Evolutionary conservation across 2,113 vertebrate species (phyloP).

Genomic region (Melanocharis versteri): DNA sequence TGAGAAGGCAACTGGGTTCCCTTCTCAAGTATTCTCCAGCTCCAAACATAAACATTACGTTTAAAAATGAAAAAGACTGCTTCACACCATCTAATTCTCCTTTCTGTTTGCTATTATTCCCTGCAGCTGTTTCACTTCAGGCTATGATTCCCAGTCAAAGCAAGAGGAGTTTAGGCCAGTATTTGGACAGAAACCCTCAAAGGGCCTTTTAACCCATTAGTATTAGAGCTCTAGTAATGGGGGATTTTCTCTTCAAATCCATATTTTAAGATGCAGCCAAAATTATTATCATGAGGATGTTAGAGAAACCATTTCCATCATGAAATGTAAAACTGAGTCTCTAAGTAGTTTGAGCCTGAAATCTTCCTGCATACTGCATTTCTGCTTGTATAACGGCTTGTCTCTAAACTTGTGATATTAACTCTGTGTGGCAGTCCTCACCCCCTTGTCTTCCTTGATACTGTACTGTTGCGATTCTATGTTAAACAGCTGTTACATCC

Average conservation of each 20-base stretch:
- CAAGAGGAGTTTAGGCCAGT: neutral
- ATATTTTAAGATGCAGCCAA: neutral
- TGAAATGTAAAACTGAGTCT: neutral
- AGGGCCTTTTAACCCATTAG: neutral
- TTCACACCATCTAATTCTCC: neutral
- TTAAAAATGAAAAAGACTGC: neutral
- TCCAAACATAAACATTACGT: neutral
- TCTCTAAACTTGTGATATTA: neutral
- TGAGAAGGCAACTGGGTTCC: neutral
- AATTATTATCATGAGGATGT: neutral
- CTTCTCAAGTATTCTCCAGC: neutral
- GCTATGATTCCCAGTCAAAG: neutral
- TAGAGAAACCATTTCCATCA: neutral
- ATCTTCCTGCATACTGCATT: neutral
- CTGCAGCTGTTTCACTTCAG: conserved; percentile 15
- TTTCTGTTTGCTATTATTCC: neutral
- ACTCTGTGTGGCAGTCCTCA: neutral
- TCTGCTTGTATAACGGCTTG: neutral
- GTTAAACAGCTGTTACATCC: conserved; percentile 1
- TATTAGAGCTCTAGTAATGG: neutral
- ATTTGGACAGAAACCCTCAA: neutral
- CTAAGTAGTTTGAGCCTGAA: neutral
- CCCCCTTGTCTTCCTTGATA: neutral
- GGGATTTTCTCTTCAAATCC: neutral
- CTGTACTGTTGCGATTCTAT: neutral